A percentile compares a stretch with the other conserved stretches of the same genome.
phyloP scores from a whole-genome alignment of 1,140 invertebrate genomes.

The Trichonephila clavata region DNA sequence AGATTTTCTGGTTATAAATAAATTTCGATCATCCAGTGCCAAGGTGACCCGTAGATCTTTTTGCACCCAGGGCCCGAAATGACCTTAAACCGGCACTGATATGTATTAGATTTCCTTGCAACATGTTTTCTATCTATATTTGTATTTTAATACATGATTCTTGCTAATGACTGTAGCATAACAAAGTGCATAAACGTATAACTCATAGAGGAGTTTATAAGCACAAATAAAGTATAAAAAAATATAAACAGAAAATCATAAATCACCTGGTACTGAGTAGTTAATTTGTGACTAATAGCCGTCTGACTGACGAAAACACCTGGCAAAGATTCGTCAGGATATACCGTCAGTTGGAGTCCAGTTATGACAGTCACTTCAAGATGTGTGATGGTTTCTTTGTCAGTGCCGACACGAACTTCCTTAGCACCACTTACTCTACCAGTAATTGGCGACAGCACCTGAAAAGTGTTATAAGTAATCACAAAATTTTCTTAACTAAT shows the following conservation, averaged over 20 bases:
- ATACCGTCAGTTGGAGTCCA: conserved; percentile 93
- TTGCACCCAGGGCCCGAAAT: too few species aligned
- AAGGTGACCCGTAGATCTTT: too few species aligned
- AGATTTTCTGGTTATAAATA: too few species aligned
- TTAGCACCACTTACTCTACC: conserved; percentile 94
- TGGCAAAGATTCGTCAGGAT: conserved; percentile 86
- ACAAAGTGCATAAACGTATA: too few species aligned
- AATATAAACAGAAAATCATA: background rate
- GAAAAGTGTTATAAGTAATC: conserved; percentile 29
- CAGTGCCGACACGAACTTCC: conserved; percentile 94
- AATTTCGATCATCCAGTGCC: too few species aligned
- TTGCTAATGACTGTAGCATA: too few species aligned
- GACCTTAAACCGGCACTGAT: too few species aligned
- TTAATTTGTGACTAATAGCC: conserved; percentile 90
- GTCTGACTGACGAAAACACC: conserved; percentile 95
- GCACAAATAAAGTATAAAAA: background rate
- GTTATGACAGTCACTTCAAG: conserved; percentile 94
- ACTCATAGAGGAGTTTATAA: too few species aligned
- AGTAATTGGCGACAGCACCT: conserved; percentile 94
- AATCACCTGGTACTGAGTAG: conserved; percentile 94
- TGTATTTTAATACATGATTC: too few species aligned
- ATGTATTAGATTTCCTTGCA: too few species aligned
- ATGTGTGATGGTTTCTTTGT: conserved; percentile 91
- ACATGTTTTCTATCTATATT: too few species aligned
- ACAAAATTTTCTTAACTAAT: too few species aligned